A percentile compares a stretch with the other conserved stretches of the same genome.
Evolutionary conservation across 2,113 vertebrate species (phyloP).

Genomic region (Platycercus adscitus): DNA sequence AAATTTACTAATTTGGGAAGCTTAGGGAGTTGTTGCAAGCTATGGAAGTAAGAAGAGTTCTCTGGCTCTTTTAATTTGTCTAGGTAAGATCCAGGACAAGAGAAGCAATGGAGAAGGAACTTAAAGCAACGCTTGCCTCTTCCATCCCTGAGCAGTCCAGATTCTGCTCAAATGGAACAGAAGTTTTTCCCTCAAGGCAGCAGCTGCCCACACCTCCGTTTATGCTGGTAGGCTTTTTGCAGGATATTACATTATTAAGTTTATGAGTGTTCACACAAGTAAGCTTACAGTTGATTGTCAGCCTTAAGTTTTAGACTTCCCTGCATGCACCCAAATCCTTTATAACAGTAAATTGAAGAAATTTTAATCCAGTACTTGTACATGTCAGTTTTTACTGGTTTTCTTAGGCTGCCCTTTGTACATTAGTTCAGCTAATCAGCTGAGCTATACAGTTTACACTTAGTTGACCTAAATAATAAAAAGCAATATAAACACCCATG

Average conservation of each 20-base stretch:
- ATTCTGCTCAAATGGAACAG: not conserved
- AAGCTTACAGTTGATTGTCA: not conserved
- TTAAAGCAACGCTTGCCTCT: not conserved
- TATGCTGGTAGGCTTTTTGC: not conserved
- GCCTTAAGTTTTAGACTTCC: not conserved
- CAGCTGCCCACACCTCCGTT: not conserved
- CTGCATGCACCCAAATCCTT: not conserved
- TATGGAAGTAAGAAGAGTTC: not conserved
- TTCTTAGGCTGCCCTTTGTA: not conserved
- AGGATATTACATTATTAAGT: fast-evolving
- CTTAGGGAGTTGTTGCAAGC: not conserved
- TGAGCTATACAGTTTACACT: not conserved
- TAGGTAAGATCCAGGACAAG: not conserved
- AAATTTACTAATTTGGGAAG: not conserved
- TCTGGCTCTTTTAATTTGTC: not conserved
- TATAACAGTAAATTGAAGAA: not conserved
- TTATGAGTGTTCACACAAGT: not conserved
- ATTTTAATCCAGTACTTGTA: not conserved
- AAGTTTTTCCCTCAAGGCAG: not conserved
- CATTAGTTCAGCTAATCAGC: not conserved
- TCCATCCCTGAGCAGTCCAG: not conserved
- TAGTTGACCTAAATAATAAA: constrained; percentile 6
- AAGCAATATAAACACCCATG: not conserved
- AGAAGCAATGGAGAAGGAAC: not conserved
- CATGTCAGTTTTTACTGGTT: not conserved